These are phyloP conservation scores for Sialis fuliginosa DNA, from an alignment of 2,888 invertebrate species.

Conservation along the genomic window DNA sequence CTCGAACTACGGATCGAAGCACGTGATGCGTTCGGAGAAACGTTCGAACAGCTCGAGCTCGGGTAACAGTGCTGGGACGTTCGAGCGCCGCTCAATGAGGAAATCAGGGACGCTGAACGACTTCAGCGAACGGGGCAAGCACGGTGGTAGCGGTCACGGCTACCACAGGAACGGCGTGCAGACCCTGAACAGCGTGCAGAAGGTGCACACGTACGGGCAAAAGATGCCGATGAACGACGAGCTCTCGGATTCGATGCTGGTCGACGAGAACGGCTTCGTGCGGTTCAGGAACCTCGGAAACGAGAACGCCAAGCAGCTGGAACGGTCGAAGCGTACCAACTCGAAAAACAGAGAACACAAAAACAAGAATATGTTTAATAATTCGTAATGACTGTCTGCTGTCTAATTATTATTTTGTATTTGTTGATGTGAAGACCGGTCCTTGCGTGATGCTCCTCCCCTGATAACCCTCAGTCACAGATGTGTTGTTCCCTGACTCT, in stretches of 20 bases:
- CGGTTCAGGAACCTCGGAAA: conserved; percentile 52
- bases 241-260: conserved; percentile 55
- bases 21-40: conserved; percentile 10
- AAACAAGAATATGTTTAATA: conserved; percentile 5
- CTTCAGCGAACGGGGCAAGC: conserved; percentile 30
- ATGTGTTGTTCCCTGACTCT: too few relatives aligned
- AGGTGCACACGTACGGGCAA: conserved; percentile 15
- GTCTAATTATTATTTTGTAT: too few relatives aligned
- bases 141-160: conserved; percentile 23
- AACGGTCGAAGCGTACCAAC: conserved; percentile 3
- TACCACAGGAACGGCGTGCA: conserved; percentile 27
- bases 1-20: conserved; percentile 10
- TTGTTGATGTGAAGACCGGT: too few relatives aligned
- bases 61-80: conserved; percentile 21
- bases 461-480: too few relatives aligned
- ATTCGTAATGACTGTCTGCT: too few relatives aligned
- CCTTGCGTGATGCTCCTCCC: too few relatives aligned
- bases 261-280: conserved; percentile 81
- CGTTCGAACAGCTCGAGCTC: conserved; percentile 20
- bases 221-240: conserved; percentile 18
- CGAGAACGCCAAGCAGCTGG: conserved; percentile 10
- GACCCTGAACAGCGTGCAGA: conserved; percentile 29
- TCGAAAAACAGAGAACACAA: conserved; percentile 4
- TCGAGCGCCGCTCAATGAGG: conserved; percentile 18
- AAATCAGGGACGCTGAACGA: conserved; percentile 41